Conservation (phyloP, 2,113 vertebrate species). For the Oplegnathus fasciatus region DNA sequence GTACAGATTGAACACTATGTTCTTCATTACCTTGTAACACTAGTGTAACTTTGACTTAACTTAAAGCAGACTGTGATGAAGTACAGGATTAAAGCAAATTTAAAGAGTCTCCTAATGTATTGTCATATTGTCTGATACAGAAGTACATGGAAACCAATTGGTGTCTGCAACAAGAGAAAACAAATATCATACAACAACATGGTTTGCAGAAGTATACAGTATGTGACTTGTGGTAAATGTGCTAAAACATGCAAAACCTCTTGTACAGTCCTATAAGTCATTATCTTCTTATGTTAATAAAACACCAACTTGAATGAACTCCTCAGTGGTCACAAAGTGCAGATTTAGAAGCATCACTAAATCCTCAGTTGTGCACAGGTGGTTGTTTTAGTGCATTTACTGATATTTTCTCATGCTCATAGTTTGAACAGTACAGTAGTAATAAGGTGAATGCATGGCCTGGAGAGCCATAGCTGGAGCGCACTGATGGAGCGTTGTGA, state of each 20-base stretch:
- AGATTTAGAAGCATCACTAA: not conserved
- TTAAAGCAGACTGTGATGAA: too few relatives aligned
- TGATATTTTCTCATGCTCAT: not conserved
- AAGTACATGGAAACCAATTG: not conserved
- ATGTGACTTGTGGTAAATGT: not conserved
- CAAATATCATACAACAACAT: not conserved
- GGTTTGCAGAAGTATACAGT: not conserved
- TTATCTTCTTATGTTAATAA: not conserved
- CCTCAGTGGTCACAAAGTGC: not conserved
- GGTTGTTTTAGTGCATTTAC: conserved; percentile 3
- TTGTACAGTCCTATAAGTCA: not conserved
- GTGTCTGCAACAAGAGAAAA: not conserved
- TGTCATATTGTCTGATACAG: not conserved
- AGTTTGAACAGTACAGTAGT: conserved; percentile 1
- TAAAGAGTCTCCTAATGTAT: not conserved
- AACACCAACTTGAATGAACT: not conserved
- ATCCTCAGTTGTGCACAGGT: not conserved
- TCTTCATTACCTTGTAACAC: too few relatives aligned
- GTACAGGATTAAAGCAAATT: not conserved
- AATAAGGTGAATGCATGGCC: conserved; percentile 30
- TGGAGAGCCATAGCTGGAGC: conserved; percentile 23
- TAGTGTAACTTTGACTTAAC: too few relatives aligned
- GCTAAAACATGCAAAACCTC: not conserved
- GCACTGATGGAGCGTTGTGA: conserved; percentile 18
- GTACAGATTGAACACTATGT: not conserved